Evolutionary conservation across 2,797 vertebrate genomes (phyloP), one percentile per base, ranked within the genome.

Genomic region (Danio aesculapii): DNA sequence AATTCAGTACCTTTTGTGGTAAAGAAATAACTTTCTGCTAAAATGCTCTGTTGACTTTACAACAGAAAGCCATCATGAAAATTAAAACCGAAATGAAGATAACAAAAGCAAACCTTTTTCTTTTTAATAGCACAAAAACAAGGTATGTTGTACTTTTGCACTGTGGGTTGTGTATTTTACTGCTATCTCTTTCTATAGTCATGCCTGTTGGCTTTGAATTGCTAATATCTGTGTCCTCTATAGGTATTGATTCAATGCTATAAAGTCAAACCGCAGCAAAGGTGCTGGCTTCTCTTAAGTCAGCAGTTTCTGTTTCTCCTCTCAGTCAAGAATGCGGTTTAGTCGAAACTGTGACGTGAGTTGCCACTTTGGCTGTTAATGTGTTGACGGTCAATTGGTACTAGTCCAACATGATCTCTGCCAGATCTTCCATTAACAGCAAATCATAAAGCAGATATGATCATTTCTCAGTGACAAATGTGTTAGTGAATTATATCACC

Each of bases 261-360:
- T 77, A 68, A 76, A 78, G 83, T 82, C 76, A 84, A 68, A 80
- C 72, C 75, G 76, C 83, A 82, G 83, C 72, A 83, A 44, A 66
- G 75, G 44, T 66, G 80, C 39, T 68, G 49, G 70, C 70, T 63
- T 72, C 16, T 68, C 62, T 71, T 68, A 73, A 59, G 79, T 86
- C 81, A 87, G 86, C 86, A 82, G 71, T 84, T 84, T 82, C 49
- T 81, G 58, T 43, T 58, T 73, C 47, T 68, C 50, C 68, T 83
- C 62, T 63, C 19, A 62, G 30, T 55, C 21, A 43, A 43, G 17
- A 67, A 72, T 50, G 71, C 71, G 66, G 55, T 77, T 74, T 59
- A 75, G 44, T 61, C 50, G 64, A 80, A 80, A 49, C 74, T 73
- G 49, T 63, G 64, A 46, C 17, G 0, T 71, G 49, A 50, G 70